Evolutionary conservation across 2,888 invertebrate genomes (phyloP), one percentile per base, ranked within the genome.

Genomic region (Emmelina monodactyla): DNA sequence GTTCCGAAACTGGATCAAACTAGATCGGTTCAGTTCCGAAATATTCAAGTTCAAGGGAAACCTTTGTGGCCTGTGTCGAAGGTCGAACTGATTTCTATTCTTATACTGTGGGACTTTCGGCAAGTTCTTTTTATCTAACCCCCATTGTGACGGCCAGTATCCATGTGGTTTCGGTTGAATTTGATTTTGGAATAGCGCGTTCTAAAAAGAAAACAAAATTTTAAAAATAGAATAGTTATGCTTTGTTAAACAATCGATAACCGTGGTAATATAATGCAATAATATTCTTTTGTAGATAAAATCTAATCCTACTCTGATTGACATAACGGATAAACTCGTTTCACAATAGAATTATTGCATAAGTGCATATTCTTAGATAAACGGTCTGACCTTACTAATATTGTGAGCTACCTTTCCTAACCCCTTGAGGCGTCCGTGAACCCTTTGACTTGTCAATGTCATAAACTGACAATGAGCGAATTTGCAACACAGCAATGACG

Each of bases 401-500:
- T 53, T 56, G 52, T 58, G 56, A 54, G 45, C 38, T 36, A 33
- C 28, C 33, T 53, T 57, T 60, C 53, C 57, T 61, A 58, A 58
- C 60, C 55, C 25, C 6, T n/a, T n/a, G 11, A 25, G 25, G 3
- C 25, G 25, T 25, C 25, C 25, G n/a, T 25, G 25, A 25, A 10
- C 25, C 25, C 45, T 37, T 33, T 32, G 34, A 40, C 35, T 35
- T 40, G 42, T 50, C 49, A 48, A 44, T 35, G 28, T 33, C n/a
- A 25, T 25, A n/a, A 25, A 10, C 46, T 46, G 52, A 61, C 62
- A 67, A 62, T 58, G 47, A 49, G 38, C 48, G 43, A 56, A 56
- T 56, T 65, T 60, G 63, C 59, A 59, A 53, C 46, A n/a, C 11
- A 3, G 11, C 44, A 51, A 39, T 46, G 49, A 41, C 47, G 50